Evolutionary conservation across 2,888 invertebrate genomes (phyloP).

Genomic region (Lithosia quadra): DNA sequence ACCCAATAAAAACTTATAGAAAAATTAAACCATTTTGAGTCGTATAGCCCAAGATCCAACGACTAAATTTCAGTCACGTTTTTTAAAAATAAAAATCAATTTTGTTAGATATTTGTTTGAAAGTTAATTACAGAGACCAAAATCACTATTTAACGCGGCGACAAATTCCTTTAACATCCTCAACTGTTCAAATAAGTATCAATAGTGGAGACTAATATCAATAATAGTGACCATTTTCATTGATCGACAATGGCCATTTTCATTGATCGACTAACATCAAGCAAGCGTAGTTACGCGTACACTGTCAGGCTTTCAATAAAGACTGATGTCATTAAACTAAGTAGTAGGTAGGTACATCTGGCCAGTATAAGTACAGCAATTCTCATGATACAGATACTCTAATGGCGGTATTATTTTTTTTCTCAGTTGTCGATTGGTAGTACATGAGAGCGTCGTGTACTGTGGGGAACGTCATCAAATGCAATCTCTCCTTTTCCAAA

Average conservation of each 20-base stretch:
- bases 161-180: background rate
- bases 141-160: background rate
- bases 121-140: background rate
- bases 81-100: background rate
- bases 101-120: background rate
- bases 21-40: background rate
- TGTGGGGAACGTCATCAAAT: conserved; percentile 89
- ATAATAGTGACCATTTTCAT: background rate
- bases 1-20: too few species aligned
- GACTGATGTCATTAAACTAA: background rate
- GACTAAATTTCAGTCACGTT: too few species aligned
- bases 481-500: conserved; percentile 81
- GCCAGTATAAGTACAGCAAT: background rate
- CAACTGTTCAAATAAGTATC: background rate
- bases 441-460: conserved; percentile 90
- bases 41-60: background rate
- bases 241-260: background rate
- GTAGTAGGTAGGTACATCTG: background rate
- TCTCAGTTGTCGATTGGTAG: conserved; percentile 53
- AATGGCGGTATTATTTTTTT: conserved; percentile 3
- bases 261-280: background rate
- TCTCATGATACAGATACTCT: conserved; percentile 9
- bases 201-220: background rate
- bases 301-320: too few species aligned
- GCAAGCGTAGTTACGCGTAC: too few species aligned